Conservation (phyloP, 2,797 vertebrate genomes). For the Xiphorhynchus erythropygius region DNA sequence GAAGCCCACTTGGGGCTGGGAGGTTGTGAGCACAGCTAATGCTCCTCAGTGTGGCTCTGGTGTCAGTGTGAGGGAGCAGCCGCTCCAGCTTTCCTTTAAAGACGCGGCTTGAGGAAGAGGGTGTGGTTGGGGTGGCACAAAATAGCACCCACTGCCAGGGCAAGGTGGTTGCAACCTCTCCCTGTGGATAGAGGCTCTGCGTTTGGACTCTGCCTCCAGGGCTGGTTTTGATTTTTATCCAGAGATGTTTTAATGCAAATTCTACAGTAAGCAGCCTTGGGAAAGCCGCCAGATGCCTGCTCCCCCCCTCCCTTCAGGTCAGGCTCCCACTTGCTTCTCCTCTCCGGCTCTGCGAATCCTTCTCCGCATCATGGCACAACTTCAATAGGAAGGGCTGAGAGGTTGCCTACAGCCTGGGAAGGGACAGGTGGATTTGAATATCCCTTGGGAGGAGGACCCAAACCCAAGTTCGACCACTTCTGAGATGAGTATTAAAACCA, state of each 20-base stretch:
- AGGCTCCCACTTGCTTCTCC: conserved; percentile 63
- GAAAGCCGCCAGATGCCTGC: conserved; percentile 17
- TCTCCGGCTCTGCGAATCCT: not conserved
- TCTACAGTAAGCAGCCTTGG: not conserved
- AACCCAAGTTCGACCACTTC: conserved; percentile 51
- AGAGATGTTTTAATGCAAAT: conserved; percentile 32
- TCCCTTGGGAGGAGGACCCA: conserved; percentile 40
- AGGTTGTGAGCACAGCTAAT: not conserved
- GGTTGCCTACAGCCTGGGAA: conserved; percentile 69
- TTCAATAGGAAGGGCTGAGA: conserved; percentile 40
- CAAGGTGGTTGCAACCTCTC: conserved; percentile 9
- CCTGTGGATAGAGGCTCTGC: not conserved
- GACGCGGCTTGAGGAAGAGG: not conserved
- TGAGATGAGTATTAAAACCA: conserved; percentile 19
- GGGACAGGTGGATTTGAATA: conserved; percentile 66
- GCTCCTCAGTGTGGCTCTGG: not conserved
- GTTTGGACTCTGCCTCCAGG: conserved; percentile 39
- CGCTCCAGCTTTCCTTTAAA: not conserved
- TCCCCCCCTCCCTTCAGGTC: conserved; percentile 26
- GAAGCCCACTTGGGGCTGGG: not conserved
- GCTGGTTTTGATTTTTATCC: conserved; percentile 38
- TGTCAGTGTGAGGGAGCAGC: not conserved
- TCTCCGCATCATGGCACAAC: conserved; percentile 9
- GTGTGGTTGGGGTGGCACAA: not conserved
- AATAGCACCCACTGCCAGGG: not conserved